Base-by-base conservation (phyloP, 2,888 invertebrate genomes). In the Synergus umbraculus region DNA sequence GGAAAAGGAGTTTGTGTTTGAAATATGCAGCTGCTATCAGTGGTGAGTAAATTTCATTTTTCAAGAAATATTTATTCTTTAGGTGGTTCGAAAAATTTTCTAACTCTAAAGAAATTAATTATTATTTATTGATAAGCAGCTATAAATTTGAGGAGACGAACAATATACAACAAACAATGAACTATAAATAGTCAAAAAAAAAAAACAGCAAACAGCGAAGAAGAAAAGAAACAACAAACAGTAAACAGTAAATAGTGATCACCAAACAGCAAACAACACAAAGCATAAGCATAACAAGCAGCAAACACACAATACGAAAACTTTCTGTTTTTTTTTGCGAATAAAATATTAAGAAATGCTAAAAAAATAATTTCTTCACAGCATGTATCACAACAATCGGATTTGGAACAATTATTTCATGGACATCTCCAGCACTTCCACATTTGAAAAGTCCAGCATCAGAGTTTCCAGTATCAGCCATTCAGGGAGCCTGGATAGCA, bases 381-480 rank as follows among this genome's bases (percentile, higher is more conserved):
- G 69, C 29, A 29, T 49, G 49, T 13, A 49, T 69, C 8, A 69
- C 69, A 69, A 69, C 69, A n/a, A n/a, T 49, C 12, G 69, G 69
- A 37, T 44, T 69, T 9, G 69, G 69, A 3, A 69, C 29, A 13
- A 37, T 15, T 29, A 29, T n/a, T 29, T 69, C 69, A 18, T 91
- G 90, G 91, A 88, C 90, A 1, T 90, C 91, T 4, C 90, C 91
- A 10, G 87, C 89, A 0, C 83, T 91, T 76, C 91, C 90, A 0
- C 85, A 88, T 44, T 83, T 91, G 9, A 85, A 86, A 18, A 81
- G 85, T 4, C 82, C 87, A 1, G 79, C 85, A 22, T 85, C 89
- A 3, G 83, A 84, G 10, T 86, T 89, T 76, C 83, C 87, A 9
- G 87, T 91, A 65, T 89, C 89, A 4, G 78, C 82, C 63, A 83